Evolutionary conservation across 2,797 vertebrate genomes (phyloP), one percentile per base, ranked within the genome.

Genomic region (Leptodactylus fallax): DNA sequence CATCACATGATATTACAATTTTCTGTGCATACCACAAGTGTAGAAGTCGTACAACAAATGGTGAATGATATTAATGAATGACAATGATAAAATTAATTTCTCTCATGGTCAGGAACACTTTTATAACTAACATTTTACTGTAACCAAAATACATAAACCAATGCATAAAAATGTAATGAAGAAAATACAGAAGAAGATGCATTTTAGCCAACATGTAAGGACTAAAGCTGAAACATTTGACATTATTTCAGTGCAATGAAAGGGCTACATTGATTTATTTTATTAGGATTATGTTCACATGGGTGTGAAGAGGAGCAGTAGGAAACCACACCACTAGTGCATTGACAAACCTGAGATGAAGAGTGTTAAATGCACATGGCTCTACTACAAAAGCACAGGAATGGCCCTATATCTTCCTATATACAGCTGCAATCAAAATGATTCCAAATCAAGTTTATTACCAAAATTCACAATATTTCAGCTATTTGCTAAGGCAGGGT

Each of bases 11-110:
- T 51, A 85, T 58, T 67, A 89, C 55, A 60, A 78, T 83, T 11
- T 69, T 90, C 53, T 91, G 89, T 87, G 84, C 91, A 86, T 90
- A 87, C 12, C 81, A 91, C 85, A 90, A 80, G 77, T 87, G 69
- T 90, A 21, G 49, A 87, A 89, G n/a, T 17, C 79, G 55, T 12
- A 1, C 23, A 47, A 16, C 4, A 56, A 51, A 67, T 53, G 6
- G 14, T 90, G 88, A 87, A 85, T 89, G 92, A 89, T 90, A 79
- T 87, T 67, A 92, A 90, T 86, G 77, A 81, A 89, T 87, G 92
- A 94, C n/a, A 94, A 92, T 92, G 93, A 94, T 90, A 49, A 79
- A 92, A 92, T 91, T 6, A 23, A 77, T 88, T 92, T 94, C 94
- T 94, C 93, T 88, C 0, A 87, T 93, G 94, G 93, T 94, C 94